Evolutionary conservation across 2,797 vertebrate genomes (phyloP), one percentile per base, ranked within the genome.

Genomic region (Spinus olivaceus): DNA sequence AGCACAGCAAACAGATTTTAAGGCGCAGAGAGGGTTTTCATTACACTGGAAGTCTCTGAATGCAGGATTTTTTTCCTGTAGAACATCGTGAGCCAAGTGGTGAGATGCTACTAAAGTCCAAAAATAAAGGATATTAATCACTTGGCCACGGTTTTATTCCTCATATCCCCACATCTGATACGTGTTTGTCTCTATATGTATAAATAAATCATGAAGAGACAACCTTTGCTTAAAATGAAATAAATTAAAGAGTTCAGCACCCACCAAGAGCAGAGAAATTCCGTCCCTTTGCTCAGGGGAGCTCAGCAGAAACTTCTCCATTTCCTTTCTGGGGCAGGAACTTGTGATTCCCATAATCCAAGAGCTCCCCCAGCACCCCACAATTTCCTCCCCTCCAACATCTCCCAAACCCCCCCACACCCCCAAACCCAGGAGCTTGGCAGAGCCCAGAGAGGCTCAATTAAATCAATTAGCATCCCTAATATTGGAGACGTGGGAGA

Each of bases 391-490:
- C 21, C 66, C 44, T 85, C 61, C 21, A 25, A 8, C n/a, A 20
- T 7, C 28, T 2, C 18, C 3, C 3, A 69, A 84, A 71, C 47
- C 37, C 73, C 72, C 19, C 28, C 92, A 61, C 8, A 2, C 46
- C 49, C 72, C 92, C 70, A 63, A 47, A 12, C 22, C 4, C 44
- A 28, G 44, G 65, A 85, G 42, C 46, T 12, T 96, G 87, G 91
- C 89, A 88, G 22, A 19, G 30, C 76, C 77, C 63, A 24, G 51
- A 66, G 91, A 41, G 87, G 66, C n/a, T 69, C 92, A 94, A 91
- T 95, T 94, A 95, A 95, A 96, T 90, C 95, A 96, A 96, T 96
- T 95, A 95, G 76, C 60, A 32, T 81, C 81, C 72, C 73, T 95
- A 86, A 92, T 90, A 77, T 18, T 53, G 79, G 80, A 94, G 88